phyloP scores from a whole-genome alignment of 2,113 vertebrate species.

The Megaceryle torquata region DNA sequence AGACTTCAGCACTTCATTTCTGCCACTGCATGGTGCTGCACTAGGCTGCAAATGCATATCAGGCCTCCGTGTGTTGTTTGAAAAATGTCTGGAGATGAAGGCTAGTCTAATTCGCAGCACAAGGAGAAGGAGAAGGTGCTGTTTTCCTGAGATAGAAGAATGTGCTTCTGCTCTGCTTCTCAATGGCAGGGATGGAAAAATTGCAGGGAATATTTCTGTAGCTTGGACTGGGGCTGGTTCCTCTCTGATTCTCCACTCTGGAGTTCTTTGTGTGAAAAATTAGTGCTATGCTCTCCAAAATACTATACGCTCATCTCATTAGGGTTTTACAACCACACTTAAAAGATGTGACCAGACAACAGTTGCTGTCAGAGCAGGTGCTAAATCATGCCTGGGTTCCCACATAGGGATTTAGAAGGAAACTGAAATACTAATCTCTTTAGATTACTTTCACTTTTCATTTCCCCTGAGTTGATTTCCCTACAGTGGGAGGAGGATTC shows the following conservation, averaged over 20 bases:
- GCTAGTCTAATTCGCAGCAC: fast-evolving
- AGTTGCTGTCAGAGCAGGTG: fast-evolving
- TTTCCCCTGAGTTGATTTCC: not conserved
- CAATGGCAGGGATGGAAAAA: fast-evolving
- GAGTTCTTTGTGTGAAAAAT: not conserved
- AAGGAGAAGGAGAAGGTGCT: not conserved
- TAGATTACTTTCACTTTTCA: not conserved
- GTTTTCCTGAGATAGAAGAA: fast-evolving
- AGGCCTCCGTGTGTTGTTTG: fast-evolving
- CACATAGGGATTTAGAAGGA: fast-evolving
- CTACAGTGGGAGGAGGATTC: not conserved
- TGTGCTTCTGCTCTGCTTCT: fast-evolving
- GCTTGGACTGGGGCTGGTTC: fast-evolving
- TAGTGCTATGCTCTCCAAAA: not conserved
- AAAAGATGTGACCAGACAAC: not conserved
- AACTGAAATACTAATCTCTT: not conserved
- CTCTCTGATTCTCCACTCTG: not conserved
- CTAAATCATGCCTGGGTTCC: not conserved
- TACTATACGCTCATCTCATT: fast-evolving
- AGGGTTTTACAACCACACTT: not conserved
- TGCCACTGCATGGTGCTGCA: not conserved
- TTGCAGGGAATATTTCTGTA: fast-evolving
- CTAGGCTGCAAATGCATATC: not conserved
- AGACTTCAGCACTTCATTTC: not conserved
- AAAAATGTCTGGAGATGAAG: fast-evolving